Base-by-base conservation (phyloP, 1,140 invertebrate species). In the Drosophila tropicalis region DNA sequence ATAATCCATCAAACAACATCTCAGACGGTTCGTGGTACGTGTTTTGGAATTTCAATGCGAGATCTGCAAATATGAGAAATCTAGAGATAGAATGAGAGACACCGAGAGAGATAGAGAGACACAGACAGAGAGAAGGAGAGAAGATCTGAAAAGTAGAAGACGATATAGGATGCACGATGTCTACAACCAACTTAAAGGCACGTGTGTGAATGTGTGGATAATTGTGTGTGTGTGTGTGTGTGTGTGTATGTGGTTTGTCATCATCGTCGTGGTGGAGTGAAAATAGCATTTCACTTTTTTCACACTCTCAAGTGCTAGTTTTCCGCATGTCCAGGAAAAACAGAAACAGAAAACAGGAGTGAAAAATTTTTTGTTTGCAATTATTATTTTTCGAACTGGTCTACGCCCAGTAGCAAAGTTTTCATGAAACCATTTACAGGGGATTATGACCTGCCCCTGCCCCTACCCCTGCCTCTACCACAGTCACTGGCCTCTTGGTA, bases 1-100 rank as follows among this genome's bases (percentile, higher is more conserved):
- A 91, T 90, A 90, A 90, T 90, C 89, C 89, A 90, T 91, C 87
- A 90, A 77, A 82, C 64, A 85, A 89, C 70, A 82, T 84, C 87
- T 90, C 87, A 91, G 83, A 90, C 84, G 74, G 40, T 66, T 61
- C 41, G 61, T 56, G 44, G 74, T 81, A 87, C 87, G 87, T 90
- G 87, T 84, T 78, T 58, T 51, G 67, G 87, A 91, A 90, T 90
- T 81, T 77, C 70, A 90, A 87, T 89, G 64, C 32, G 66, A 74
- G 87, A 90, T 90, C 68, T 61, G 67, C 65, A 58, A 61, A 29
- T 5, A 29, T 29, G 29, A 29, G 29, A 29, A 29, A 29, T 29
- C 29, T 29, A 29, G 29, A 29, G 29, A 29, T 29, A 29, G 29
- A 29, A 29, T 29, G 29, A 29, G 34, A 63, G 34, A 47, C 17